Evolutionary conservation across 2,113 vertebrate genomes (phyloP).

Genomic region (Spilogale gracilis): DNA sequence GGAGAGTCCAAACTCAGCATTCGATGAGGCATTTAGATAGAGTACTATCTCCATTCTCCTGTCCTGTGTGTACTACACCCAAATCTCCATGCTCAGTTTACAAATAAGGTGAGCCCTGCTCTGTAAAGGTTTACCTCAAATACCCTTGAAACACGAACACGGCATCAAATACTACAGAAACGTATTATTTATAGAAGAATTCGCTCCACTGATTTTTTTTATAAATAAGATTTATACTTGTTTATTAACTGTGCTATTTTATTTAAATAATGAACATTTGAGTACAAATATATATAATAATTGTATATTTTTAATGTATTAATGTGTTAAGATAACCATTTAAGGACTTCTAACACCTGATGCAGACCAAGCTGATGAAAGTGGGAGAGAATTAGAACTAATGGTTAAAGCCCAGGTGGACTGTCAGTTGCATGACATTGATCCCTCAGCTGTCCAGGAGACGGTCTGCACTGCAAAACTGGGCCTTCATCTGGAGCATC

Average conservation of each 20-base stretch:
- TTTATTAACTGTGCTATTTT: neutral
- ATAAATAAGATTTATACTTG: neutral
- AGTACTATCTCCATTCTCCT: neutral
- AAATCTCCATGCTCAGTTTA: neutral
- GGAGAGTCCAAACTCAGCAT: neutral
- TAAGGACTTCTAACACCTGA: neutral
- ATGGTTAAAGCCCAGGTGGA: neutral
- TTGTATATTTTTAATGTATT: neutral
- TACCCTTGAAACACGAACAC: neutral
- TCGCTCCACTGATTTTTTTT: neutral
- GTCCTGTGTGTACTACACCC: neutral
- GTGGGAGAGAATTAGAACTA: neutral
- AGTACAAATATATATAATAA: neutral
- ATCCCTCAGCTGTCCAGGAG: neutral
- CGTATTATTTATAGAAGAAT: conserved; percentile 1
- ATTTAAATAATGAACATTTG: neutral
- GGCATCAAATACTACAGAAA: neutral
- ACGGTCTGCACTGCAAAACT: too few relatives aligned
- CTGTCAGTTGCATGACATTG: rapidly evolving
- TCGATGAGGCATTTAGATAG: neutral
- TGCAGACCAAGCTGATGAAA: neutral
- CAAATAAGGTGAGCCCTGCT: neutral
- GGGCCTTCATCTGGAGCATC: neutral
- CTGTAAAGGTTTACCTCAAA: neutral
- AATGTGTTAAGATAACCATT: neutral